phyloP scores from a whole-genome alignment of 2,888 invertebrate species.

The Amphipoea oculea region DNA sequence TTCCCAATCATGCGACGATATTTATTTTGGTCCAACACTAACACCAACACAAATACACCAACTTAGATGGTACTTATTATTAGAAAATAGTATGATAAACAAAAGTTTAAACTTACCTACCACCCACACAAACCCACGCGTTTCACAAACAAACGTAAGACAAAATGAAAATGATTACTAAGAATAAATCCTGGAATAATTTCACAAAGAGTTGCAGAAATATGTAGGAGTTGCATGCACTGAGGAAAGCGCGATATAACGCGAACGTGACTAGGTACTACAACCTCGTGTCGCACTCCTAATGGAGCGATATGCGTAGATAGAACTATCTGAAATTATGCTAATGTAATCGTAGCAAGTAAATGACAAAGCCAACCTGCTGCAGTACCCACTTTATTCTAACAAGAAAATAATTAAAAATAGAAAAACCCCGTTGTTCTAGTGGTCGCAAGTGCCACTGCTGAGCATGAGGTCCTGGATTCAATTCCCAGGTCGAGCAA shows the following conservation, averaged over 20 bases:
- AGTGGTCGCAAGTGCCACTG: background rate
- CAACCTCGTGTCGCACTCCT: background rate
- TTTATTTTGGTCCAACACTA: background rate
- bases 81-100: background rate
- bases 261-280: background rate
- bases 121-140: constrained; percentile 1
- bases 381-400: background rate
- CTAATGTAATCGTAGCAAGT: background rate
- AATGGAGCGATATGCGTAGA: background rate
- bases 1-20: background rate
- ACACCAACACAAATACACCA: background rate
- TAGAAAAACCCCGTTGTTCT: background rate
- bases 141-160: constrained; percentile 7
- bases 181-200: constrained; percentile 11
- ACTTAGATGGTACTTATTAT: background rate
- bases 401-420: background rate
- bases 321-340: background rate
- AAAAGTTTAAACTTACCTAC: background rate
- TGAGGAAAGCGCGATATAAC: background rate
- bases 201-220: constrained; percentile 3
- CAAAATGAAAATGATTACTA: background rate
- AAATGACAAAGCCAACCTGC: background rate
- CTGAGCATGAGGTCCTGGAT: background rate
- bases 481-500: too few species aligned
- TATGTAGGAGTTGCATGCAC: constrained; percentile 14